phyloP scores from a whole-genome alignment of 1,140 invertebrate species.

The Ridgeia piscesae region DNA sequence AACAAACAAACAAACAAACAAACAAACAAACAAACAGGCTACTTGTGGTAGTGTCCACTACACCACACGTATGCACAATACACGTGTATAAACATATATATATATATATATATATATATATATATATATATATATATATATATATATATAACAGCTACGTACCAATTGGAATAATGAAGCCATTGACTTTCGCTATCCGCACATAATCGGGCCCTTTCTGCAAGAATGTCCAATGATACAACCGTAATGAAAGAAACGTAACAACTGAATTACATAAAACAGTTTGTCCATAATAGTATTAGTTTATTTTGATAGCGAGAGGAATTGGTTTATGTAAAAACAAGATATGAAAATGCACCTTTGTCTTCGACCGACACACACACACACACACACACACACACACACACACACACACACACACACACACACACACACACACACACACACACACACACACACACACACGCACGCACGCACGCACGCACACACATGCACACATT shows the following conservation, averaged over 20 bases:
- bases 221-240: not conserved
- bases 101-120: too few relatives aligned
- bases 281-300: not conserved
- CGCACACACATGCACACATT: constrained; percentile 8
- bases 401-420: not conserved
- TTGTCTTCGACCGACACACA: not conserved
- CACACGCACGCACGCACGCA: constrained; percentile 1
- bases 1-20: too few relatives aligned
- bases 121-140: too few relatives aligned
- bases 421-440: constrained; percentile 10
- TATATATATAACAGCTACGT: too few relatives aligned
- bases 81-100: too few relatives aligned
- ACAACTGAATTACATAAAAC: not conserved
- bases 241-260: too few relatives aligned
- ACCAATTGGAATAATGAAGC: not conserved
- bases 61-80: too few relatives aligned
- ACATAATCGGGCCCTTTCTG: not conserved
- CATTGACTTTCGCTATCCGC: not conserved
- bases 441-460: constrained; percentile 16
- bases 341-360: not conserved
- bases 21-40: too few relatives aligned
- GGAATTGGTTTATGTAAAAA: not conserved
- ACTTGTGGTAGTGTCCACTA: too few relatives aligned
- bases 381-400: too few relatives aligned
- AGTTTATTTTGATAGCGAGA: not conserved